These are phyloP conservation scores for Dermatemys mawii DNA, from an alignment of 2,113 vertebrate genomes.

Conservation along the genomic window DNA sequence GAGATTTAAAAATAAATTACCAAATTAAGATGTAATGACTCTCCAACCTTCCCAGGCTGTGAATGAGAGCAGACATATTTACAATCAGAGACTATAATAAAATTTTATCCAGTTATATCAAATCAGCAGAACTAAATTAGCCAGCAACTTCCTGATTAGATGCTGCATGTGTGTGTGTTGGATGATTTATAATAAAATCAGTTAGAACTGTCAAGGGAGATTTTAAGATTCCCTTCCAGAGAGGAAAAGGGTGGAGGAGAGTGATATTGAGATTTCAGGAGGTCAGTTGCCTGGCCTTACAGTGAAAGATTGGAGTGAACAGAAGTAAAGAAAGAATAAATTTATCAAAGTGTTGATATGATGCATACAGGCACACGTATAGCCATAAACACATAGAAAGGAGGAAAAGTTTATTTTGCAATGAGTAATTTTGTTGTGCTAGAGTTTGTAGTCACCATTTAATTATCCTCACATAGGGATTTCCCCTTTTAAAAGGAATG, in stretches of 20 bases:
- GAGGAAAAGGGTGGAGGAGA: neutral
- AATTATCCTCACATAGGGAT: slow-evolving; percentile 52
- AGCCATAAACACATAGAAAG: neutral
- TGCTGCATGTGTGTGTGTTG: neutral
- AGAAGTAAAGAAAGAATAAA: slow-evolving; percentile 30
- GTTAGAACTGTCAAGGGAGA: neutral
- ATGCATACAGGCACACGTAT: neutral
- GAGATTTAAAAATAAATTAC: slow-evolving; percentile 73
- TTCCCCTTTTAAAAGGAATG: slow-evolving; percentile 24
- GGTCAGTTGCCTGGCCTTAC: neutral
- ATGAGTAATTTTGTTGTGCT: slow-evolving; percentile 26
- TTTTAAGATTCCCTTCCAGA: slow-evolving; percentile 31
- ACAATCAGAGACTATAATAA: slow-evolving; percentile 53
- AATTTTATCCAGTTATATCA: slow-evolving; percentile 67
- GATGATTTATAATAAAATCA: slow-evolving; percentile 13
- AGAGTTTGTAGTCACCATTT: slow-evolving; percentile 25
- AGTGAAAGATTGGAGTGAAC: slow-evolving; percentile 17
- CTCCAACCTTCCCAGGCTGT: slow-evolving; percentile 59
- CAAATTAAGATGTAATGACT: slow-evolving; percentile 67
- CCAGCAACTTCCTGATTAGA: slow-evolving; percentile 45
- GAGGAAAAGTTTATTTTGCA: slow-evolving; percentile 46
- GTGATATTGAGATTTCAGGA: neutral
- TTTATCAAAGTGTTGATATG: slow-evolving; percentile 19
- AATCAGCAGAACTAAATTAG: slow-evolving; percentile 61
- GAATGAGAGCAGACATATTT: slow-evolving; percentile 73